Evolutionary conservation across 2,113 vertebrate species (phyloP).

Genomic region (Pholis gunnellus): DNA sequence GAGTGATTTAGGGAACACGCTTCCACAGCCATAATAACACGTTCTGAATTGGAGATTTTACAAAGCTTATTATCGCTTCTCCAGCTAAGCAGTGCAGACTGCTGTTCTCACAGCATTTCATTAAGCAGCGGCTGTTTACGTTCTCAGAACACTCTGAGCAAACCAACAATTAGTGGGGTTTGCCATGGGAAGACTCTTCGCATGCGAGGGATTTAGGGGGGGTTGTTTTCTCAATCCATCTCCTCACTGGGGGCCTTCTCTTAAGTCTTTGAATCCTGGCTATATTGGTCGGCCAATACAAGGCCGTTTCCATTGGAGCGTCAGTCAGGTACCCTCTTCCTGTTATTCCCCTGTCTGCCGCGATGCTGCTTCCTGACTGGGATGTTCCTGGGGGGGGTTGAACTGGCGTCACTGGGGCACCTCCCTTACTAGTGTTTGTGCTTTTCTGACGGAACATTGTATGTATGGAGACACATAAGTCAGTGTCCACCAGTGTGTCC

Average conservation of each 20-base stretch:
- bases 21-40: conserved; percentile 51
- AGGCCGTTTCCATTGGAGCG: conserved; percentile 47
- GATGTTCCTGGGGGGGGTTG: conserved; percentile 52
- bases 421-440: conserved; percentile 1
- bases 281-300: conserved; percentile 42
- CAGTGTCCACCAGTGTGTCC: conserved; percentile 35
- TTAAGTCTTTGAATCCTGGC: conserved; percentile 59
- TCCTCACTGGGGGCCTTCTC: conserved; percentile 36
- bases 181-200: conserved; percentile 43
- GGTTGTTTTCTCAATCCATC: conserved; percentile 47
- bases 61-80: conserved; percentile 55
- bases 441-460: conserved; percentile 35
- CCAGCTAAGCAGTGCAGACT: conserved; percentile 34
- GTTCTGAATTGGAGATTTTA: conserved; percentile 47
- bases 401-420: conserved; percentile 41
- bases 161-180: conserved; percentile 63
- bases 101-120: conserved; percentile 53
- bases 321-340: conserved; percentile 72
- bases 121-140: conserved; percentile 50
- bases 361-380: conserved; percentile 63
- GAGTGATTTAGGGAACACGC: conserved; percentile 11
- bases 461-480: conserved; percentile 24
- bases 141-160: conserved; percentile 43
- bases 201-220: conserved; percentile 44
- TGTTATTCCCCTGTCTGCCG: conserved; percentile 70